Conservation (phyloP, 2,797 vertebrate genomes). For the Serranus cabrilla region DNA sequence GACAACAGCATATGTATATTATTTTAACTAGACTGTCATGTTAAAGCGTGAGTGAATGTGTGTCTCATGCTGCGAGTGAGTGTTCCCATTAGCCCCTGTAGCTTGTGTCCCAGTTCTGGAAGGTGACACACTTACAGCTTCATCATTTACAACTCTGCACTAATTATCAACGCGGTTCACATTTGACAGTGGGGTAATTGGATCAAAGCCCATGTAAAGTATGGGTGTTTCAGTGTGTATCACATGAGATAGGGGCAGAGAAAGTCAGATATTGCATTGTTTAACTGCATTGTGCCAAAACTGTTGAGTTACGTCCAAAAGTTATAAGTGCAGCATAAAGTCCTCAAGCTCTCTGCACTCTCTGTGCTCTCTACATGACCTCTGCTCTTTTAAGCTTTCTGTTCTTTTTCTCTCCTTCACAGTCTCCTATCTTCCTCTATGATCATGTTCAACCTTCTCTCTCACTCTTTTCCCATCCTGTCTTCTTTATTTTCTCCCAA, state of each 20-base stretch:
- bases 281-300: background rate
- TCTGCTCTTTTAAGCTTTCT: background rate
- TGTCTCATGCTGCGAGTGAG: slow-evolving; percentile 41
- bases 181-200: slow-evolving; percentile 67
- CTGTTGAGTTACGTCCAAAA: background rate
- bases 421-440: background rate
- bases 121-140: slow-evolving; percentile 82
- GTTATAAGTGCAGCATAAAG: background rate
- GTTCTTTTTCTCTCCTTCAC: background rate
- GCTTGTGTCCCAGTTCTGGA: slow-evolving; percentile 77
- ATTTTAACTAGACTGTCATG: slow-evolving; percentile 20
- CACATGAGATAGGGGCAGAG: slow-evolving; percentile 2
- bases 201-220: slow-evolving; percentile 39
- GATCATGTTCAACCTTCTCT: slow-evolving; percentile 5
- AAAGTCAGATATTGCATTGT: slow-evolving; percentile 4
- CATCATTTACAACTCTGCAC: slow-evolving; percentile 62
- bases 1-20: background rate
- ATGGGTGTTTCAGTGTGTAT: slow-evolving; percentile 17
- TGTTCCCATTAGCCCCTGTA: slow-evolving; percentile 63
- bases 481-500: slow-evolving; percentile 32
- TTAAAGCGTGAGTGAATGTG: slow-evolving; percentile 22
- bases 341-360: background rate
- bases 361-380: background rate
- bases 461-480: background rate
- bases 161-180: slow-evolving; percentile 72